Conservation (phyloP, 1,140 invertebrate species). For the Sinonovacula constricta region DNA sequence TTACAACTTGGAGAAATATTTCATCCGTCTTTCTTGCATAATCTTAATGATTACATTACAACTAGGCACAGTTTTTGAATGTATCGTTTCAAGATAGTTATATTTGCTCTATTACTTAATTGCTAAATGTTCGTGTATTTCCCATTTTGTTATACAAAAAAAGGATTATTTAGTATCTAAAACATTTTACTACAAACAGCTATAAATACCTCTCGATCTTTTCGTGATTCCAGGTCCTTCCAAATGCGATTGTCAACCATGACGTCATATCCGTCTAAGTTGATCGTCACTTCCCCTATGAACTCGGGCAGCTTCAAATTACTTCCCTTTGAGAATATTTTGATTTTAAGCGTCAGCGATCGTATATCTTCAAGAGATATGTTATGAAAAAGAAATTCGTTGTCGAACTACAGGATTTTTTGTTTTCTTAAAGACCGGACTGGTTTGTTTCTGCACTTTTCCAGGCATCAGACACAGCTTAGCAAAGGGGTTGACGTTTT, state of each 20-base stretch:
- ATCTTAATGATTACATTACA: no score
- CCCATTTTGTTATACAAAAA: no score
- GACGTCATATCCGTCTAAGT: slow-evolving; percentile 71
- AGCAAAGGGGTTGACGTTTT: slow-evolving; percentile 62
- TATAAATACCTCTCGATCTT: slow-evolving; percentile 71
- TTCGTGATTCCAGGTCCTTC: slow-evolving; percentile 71
- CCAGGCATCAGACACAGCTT: slow-evolving; percentile 73
- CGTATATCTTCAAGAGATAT: slow-evolving; percentile 66
- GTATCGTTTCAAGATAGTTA: no score
- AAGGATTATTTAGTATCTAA: no score
- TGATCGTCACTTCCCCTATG: slow-evolving; percentile 70
- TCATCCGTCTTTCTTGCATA: no score
- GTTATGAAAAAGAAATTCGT: slow-evolving; percentile 72
- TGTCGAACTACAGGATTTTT: slow-evolving; percentile 70
- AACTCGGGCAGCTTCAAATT: slow-evolving; percentile 70
- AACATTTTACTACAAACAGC: no score
- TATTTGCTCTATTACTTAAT: no score
- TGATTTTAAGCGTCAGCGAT: slow-evolving; percentile 67
- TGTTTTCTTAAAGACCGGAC: slow-evolving; percentile 69
- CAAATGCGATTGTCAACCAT: slow-evolving; percentile 75
- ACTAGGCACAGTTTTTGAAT: no score
- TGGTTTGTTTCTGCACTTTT: slow-evolving; percentile 73
- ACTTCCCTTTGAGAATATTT: slow-evolving; percentile 68
- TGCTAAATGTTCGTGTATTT: no score
- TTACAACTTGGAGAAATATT: no score